Evolutionary conservation across 2,797 vertebrate species (phyloP).

Genomic region (Allobates femoralis): DNA sequence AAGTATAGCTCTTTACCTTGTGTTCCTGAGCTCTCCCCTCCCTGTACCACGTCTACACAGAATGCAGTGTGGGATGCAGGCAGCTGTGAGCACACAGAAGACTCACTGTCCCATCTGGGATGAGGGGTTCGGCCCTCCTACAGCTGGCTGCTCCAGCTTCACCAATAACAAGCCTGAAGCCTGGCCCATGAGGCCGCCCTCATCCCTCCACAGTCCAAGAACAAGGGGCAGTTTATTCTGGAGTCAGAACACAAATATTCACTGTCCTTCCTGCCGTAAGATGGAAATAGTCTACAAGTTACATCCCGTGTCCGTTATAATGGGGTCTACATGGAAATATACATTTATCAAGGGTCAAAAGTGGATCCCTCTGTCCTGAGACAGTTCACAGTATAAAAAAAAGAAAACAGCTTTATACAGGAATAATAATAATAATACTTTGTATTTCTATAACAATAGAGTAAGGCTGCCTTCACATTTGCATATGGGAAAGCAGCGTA

Average conservation of each 20-base stretch:
- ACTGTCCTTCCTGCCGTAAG: neutral
- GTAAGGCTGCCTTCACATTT: too few species aligned
- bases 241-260: constrained; percentile 14
- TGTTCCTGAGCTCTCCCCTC: constrained; percentile 25
- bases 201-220: constrained; percentile 36
- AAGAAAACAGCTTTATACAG: neutral
- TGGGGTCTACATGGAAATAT: neutral
- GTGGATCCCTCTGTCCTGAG: neutral
- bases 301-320: neutral
- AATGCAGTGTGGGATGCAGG: constrained; percentile 47
- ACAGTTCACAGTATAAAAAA: neutral
- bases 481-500: too few species aligned
- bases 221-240: constrained; percentile 61
- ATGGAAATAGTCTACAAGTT: constrained; percentile 1
- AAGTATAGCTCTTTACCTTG: constrained; percentile 36
- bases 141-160: constrained; percentile 46
- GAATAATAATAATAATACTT: too few species aligned
- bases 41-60: constrained; percentile 37
- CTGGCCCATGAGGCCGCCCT: constrained; percentile 32
- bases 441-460: too few species aligned
- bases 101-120: constrained; percentile 61
- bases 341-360: neutral
- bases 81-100: constrained; percentile 61
- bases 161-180: constrained; percentile 48
- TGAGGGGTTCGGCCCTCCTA: constrained; percentile 56